Evolutionary conservation across 2,888 invertebrate species (phyloP).

Genomic region (Cheilosia urbana): DNA sequence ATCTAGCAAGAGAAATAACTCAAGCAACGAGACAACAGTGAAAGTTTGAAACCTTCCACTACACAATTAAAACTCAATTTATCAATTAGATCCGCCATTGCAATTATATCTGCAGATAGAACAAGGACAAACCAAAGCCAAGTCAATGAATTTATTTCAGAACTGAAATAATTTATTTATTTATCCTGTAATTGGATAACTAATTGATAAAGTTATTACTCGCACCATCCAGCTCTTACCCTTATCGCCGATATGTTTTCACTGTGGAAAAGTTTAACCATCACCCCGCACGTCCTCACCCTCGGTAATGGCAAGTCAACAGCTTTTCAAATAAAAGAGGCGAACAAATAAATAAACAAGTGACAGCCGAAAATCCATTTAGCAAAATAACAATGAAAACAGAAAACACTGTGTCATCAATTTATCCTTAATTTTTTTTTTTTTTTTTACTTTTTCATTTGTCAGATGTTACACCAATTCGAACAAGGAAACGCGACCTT

Average conservation of each 20-base stretch:
- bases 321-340: neutral
- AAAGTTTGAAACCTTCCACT: conserved; percentile 32
- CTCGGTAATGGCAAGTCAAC: conserved; percentile 5
- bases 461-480: neutral
- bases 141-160: conserved; percentile 27
- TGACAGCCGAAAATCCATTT: conserved; percentile 45
- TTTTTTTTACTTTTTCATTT: conserved; percentile 9
- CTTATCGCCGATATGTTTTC: neutral
- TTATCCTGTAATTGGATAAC: conserved; percentile 29
- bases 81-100: conserved; percentile 54
- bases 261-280: neutral
- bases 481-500: conserved; percentile 24
- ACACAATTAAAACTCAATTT: conserved; percentile 65
- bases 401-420: conserved; percentile 25
- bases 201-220: conserved; percentile 40
- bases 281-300: neutral
- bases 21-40: conserved; percentile 2
- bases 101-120: conserved; percentile 34
- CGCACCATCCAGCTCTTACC: neutral
- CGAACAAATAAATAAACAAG: conserved; percentile 27
- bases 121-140: neutral
- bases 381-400: conserved; percentile 10
- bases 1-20: neutral
- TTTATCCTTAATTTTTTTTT: conserved; percentile 35
- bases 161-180: conserved; percentile 3